A percentile compares a stretch with the other conserved stretches of the same genome.
phyloP scores from a whole-genome alignment of 2,113 vertebrate genomes.

The Acrocephalus kingi region DNA sequence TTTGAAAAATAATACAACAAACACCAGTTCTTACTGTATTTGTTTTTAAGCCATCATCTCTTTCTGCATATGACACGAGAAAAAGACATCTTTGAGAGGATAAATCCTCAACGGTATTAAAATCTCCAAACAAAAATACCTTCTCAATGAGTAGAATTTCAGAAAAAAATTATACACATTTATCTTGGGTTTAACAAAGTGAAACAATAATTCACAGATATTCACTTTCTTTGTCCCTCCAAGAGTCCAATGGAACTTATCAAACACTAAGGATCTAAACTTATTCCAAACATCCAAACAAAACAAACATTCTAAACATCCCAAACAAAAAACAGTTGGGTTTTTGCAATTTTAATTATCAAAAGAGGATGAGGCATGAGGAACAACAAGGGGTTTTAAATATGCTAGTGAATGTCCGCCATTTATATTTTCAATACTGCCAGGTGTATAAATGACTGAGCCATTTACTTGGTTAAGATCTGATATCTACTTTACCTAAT shows the following conservation, averaged over 20 bases:
- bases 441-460: neutral
- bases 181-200: neutral
- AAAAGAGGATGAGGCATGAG: neutral
- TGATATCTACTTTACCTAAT: neutral
- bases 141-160: neutral
- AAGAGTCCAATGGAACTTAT: neutral
- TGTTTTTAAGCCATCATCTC: neutral
- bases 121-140: neutral
- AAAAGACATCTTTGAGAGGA: constrained; percentile 3
- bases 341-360: neutral
- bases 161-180: neutral
- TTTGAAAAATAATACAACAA: constrained; percentile 26
- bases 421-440: neutral
- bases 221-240: neutral
- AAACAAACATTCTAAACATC: neutral
- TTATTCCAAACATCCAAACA: neutral
- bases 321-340: neutral
- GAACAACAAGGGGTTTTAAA: neutral
- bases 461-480: neutral
- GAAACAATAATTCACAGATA: neutral
- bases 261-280: neutral
- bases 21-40: neutral
- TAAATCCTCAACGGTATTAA: neutral
- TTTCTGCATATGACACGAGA: neutral
- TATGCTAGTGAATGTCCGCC: neutral